A percentile compares a stretch with the other conserved stretches of the same genome.
Evolutionary conservation across 1,140 invertebrate genomes (phyloP).

Genomic region (Lepidostoma basale): DNA sequence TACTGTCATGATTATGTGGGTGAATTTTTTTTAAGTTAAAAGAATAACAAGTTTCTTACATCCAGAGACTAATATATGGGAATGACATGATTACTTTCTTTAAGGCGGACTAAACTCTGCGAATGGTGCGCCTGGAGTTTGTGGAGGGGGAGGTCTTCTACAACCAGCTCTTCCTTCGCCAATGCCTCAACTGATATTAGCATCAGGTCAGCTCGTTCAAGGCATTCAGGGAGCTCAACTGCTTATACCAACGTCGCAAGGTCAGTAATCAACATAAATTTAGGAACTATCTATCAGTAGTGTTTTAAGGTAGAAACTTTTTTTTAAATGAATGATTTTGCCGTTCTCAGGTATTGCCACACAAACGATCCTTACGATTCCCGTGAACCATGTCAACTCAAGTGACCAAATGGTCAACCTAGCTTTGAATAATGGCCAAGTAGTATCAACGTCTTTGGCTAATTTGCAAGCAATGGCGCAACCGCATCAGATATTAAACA

Average conservation of each 20-base stretch:
- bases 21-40: too few species aligned
- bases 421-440: constrained; percentile 79
- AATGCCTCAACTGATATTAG: constrained; percentile 88
- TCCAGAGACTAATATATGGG: too few species aligned
- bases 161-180: constrained; percentile 68
- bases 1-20: too few species aligned
- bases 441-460: constrained; percentile 82
- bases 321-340: background rate
- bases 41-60: too few species aligned
- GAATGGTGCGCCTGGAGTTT: constrained; percentile 22
- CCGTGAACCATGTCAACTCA: constrained; percentile 80
- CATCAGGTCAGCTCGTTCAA: constrained; percentile 87
- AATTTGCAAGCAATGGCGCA: constrained; percentile 81
- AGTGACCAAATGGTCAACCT: constrained; percentile 83
- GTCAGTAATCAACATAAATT: constrained; percentile 58
- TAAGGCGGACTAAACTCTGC: constrained; percentile 33
- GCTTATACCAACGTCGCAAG: constrained; percentile 92
- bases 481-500: constrained; percentile 64
- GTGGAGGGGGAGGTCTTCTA: constrained; percentile 46
- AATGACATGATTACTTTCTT: background rate
- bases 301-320: background rate
- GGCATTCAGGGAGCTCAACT: constrained; percentile 92
- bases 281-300: background rate
- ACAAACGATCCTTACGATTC: constrained; percentile 93
- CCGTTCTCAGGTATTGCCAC: constrained; percentile 78